Evolutionary conservation across 2,888 invertebrate species (phyloP).

Genomic region (Drosophila eohydei): DNA sequence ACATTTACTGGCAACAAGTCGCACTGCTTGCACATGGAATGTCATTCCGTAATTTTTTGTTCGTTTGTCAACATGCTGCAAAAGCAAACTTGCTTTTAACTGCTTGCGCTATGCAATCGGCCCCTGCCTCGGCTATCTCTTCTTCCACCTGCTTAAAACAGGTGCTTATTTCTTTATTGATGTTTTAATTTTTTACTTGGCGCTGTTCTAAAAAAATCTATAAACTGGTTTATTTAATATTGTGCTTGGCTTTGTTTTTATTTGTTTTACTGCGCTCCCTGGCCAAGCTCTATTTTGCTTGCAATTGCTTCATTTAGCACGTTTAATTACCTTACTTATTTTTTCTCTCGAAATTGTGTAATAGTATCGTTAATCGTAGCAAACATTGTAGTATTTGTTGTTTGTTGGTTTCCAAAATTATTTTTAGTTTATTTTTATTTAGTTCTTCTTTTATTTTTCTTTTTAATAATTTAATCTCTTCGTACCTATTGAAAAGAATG

Average conservation of each 20-base stretch:
- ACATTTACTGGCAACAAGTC: background rate
- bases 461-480: background rate
- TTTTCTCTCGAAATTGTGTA: background rate
- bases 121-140: background rate
- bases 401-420: background rate
- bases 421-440: background rate
- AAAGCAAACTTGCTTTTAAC: constrained; percentile 6
- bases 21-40: background rate
- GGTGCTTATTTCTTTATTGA: constrained; percentile 40
- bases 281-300: constrained; percentile 44
- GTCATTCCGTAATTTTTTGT: background rate
- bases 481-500: background rate
- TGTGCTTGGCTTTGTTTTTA: constrained; percentile 12
- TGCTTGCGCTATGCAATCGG: constrained; percentile 41
- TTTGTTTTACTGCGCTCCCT: constrained; percentile 58
- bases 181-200: constrained; percentile 8
- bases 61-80: constrained; percentile 21
- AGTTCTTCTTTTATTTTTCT: background rate
- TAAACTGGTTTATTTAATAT: constrained; percentile 36
- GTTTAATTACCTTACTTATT: background rate
- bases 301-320: background rate
- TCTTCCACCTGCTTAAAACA: constrained; percentile 15
- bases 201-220: constrained; percentile 22
- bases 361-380: background rate
- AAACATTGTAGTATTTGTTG: constrained; percentile 4